Conservation (phyloP, 2,113 vertebrate species). For the Pollachius pollachius region DNA sequence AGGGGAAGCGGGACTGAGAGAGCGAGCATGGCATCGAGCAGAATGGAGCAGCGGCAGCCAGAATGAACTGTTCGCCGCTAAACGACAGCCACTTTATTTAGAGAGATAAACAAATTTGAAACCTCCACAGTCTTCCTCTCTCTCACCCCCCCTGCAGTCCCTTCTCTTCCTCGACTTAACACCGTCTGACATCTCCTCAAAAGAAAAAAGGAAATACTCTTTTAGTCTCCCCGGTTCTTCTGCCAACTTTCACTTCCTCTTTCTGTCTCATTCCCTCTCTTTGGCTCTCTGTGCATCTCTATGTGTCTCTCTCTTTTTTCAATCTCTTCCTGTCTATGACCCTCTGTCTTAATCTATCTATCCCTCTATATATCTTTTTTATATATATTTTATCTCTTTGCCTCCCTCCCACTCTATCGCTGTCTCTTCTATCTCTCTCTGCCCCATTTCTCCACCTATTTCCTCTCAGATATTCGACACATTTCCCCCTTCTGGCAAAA, state of each 20-base stretch:
- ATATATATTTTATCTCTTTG: neutral
- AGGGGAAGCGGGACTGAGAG: conserved; percentile 14
- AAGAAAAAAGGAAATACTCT: conserved; percentile 27
- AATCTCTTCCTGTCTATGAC: no score
- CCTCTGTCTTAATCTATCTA: no score
- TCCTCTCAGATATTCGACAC: conserved; percentile 44
- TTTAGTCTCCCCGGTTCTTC: conserved; percentile 10
- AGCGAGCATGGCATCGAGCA: conserved; percentile 36
- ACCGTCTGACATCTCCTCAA: conserved; percentile 57
- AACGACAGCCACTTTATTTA: conserved; percentile 63
- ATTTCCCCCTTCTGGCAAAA: conserved; percentile 48
- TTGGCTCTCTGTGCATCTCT: no score
- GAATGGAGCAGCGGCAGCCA: conserved; percentile 33
- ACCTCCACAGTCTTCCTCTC: conserved; percentile 49
- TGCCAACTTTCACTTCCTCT: conserved; percentile 26
- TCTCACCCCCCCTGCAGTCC: conserved; percentile 35
- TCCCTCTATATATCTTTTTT: neutral
- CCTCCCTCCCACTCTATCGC: conserved; percentile 1
- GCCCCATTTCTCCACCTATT: conserved; percentile 21
- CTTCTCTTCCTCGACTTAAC: conserved; percentile 47
- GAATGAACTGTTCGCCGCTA: conserved; percentile 64
- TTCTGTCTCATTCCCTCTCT: neutral
- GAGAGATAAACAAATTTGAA: conserved; percentile 63
- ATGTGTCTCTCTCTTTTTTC: no score
- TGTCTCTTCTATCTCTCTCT: conserved; percentile 13